These are phyloP conservation scores for Barypeithes pellucidus DNA, from an alignment of 2,888 invertebrate genomes.

Conservation along the genomic window DNA sequence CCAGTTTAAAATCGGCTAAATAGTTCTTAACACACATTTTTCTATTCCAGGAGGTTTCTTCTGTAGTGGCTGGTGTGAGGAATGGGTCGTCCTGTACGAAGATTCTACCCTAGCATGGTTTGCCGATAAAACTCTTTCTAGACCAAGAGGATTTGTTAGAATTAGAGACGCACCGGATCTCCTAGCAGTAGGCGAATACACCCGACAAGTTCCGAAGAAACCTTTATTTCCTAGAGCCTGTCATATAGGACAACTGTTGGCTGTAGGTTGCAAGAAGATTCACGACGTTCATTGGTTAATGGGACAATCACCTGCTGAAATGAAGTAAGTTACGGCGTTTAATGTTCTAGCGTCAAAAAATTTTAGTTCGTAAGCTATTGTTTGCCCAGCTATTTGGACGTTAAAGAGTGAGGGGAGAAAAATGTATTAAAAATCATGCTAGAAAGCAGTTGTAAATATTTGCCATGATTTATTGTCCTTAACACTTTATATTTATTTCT, in stretches of 20 bases:
- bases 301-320: conserved; percentile 83
- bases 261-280: conserved; percentile 79
- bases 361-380: no score
- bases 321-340: conserved; percentile 81
- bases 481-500: no score
- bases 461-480: no score
- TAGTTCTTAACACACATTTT: conserved; percentile 5
- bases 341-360: no score
- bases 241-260: conserved; percentile 81
- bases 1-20: not conserved
- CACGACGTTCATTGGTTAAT: conserved; percentile 88
- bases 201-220: conserved; percentile 82
- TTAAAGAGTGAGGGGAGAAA: no score
- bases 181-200: conserved; percentile 87
- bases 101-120: conserved; percentile 93
- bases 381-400: no score
- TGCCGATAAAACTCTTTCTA: conserved; percentile 76
- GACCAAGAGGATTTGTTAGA: conserved; percentile 72
- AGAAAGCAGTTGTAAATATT: no score
- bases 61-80: conserved; percentile 87
- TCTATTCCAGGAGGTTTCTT: conserved; percentile 81
- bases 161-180: conserved; percentile 88
- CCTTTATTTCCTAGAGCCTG: conserved; percentile 82
- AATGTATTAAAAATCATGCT: no score
- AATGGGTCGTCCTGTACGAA: conserved; percentile 88